phyloP scores from a whole-genome alignment of 2,797 vertebrate genomes.

The Ispidina lecontei region DNA sequence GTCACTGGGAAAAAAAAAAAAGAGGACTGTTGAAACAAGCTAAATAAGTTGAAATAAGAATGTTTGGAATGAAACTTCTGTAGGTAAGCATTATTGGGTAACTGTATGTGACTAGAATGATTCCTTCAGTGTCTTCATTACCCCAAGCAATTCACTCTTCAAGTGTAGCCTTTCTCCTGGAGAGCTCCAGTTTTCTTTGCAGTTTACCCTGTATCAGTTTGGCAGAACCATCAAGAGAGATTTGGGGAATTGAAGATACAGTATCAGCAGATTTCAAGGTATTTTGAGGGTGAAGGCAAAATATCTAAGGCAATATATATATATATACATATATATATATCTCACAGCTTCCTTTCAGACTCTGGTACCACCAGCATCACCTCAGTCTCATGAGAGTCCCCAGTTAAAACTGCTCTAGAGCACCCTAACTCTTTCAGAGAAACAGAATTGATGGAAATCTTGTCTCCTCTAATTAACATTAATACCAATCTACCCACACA shows the following conservation, averaged over 20 bases:
- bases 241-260: not conserved
- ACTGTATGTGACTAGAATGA: not conserved
- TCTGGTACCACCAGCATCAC: not conserved
- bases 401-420: not conserved
- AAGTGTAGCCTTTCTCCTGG: not conserved
- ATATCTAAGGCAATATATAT: not conserved
- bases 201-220: not conserved
- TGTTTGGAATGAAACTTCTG: not conserved
- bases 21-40: not conserved
- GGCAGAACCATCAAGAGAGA: not conserved
- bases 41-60: not conserved
- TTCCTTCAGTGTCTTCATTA: not conserved
- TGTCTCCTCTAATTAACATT: not conserved
- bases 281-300: not conserved
- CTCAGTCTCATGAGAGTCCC: not conserved
- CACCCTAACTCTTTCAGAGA: not conserved
- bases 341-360: not conserved
- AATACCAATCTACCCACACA: not conserved
- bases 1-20: conserved; percentile 8
- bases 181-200: not conserved
- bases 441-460: not conserved
- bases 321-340: not conserved
- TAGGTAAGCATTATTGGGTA: not conserved
- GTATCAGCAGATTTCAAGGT: not conserved
- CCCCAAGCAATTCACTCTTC: not conserved